These are phyloP conservation scores for Aplysia californica DNA, from an alignment of 1,140 invertebrate species.

Conservation along the genomic window DNA sequence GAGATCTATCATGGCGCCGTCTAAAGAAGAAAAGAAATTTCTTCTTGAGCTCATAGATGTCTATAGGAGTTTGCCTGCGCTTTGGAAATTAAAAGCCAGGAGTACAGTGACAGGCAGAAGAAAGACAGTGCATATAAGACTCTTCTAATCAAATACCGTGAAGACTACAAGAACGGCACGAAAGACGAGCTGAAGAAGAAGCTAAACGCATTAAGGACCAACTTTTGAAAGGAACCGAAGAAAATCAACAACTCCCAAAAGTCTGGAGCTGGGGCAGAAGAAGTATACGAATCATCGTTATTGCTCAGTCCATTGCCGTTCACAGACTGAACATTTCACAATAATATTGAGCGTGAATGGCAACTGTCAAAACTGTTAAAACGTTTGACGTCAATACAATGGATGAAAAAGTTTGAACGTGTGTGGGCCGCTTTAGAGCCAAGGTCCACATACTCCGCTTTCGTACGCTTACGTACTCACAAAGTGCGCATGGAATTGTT, in stretches of 20 bases:
- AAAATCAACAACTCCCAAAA: background rate
- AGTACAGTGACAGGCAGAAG: background rate
- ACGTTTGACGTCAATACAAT: too few species aligned
- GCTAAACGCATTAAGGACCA: background rate
- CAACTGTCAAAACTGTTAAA: too few species aligned
- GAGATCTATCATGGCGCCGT: background rate
- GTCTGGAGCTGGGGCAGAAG: background rate
- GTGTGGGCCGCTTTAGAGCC: too few species aligned
- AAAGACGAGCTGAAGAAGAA: slow-evolving; percentile 4
- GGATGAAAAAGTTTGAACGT: too few species aligned
- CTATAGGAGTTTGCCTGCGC: background rate
- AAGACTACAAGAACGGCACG: background rate
- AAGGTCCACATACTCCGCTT: too few species aligned
- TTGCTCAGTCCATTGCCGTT: too few species aligned
- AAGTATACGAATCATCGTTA: background rate
- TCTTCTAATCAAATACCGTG: background rate
- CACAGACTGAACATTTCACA: too few species aligned
- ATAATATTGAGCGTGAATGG: too few species aligned
- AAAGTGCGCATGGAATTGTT: too few species aligned
- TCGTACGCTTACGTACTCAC: too few species aligned
- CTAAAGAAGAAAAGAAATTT: slow-evolving; percentile 1
- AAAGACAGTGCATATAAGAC: background rate
- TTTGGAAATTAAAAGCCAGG: slow-evolving; percentile 9
- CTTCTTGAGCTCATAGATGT: background rate
- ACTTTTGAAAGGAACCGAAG: slow-evolving; percentile 2